phyloP scores from a whole-genome alignment of 2,797 vertebrate genomes.

The Novumbra hubbsi region DNA sequence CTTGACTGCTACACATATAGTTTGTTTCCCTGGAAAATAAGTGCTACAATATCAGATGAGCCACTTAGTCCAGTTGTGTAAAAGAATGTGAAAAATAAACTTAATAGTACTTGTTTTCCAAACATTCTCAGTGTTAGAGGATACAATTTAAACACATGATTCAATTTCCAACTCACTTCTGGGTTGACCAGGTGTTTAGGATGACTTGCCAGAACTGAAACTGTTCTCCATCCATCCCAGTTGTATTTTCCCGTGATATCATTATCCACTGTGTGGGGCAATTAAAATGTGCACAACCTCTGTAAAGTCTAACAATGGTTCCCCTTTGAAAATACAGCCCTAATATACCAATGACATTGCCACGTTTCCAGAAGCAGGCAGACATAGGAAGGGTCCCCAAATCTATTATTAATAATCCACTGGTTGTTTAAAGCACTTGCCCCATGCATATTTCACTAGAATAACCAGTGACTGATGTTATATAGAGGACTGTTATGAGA shows the following conservation, averaged over 20 bases:
- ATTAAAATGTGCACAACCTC: slow-evolving; percentile 16
- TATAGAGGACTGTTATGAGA: slow-evolving; percentile 57
- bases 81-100: slow-evolving; percentile 20
- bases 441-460: slow-evolving; percentile 73
- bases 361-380: slow-evolving; percentile 51
- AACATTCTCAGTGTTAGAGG: slow-evolving; percentile 28
- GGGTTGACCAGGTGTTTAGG: slow-evolving; percentile 6
- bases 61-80: slow-evolving; percentile 21
- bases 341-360: slow-evolving; percentile 42
- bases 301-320: not conserved
- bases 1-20: not conserved
- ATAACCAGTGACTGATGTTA: slow-evolving; percentile 68
- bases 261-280: not conserved
- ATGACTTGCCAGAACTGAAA: not conserved
- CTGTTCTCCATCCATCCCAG: not conserved
- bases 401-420: slow-evolving; percentile 71
- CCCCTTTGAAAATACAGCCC: slow-evolving; percentile 39
- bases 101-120: slow-evolving; percentile 41
- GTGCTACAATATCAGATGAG: slow-evolving; percentile 23
- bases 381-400: slow-evolving; percentile 55
- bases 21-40: not conserved
- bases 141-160: slow-evolving; percentile 47
- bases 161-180: slow-evolving; percentile 37
- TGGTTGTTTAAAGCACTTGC: slow-evolving; percentile 64
- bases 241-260: not conserved